Evolutionary conservation across 2,113 vertebrate genomes (phyloP), one percentile per base, ranked within the genome.

Genomic region (Coracopsis vasa): DNA sequence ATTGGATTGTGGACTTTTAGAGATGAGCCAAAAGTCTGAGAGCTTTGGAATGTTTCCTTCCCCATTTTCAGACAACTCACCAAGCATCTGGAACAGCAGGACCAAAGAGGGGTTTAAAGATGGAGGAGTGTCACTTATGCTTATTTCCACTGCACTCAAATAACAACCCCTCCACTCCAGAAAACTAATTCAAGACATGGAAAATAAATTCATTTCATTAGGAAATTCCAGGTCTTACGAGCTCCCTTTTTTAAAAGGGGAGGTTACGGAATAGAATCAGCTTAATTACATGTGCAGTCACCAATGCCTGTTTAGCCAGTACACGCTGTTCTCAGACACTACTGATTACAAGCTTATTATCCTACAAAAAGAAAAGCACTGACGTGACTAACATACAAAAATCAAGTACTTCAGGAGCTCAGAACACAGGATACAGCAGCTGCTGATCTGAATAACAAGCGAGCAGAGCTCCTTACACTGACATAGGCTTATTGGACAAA

Each of bases 151-250:
- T 25, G 37, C 56, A n/a, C 28, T 28, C 71, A 45, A 31, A 27
- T 10, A 2, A 67, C 13, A 31, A 29, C 35, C 5, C 10, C 18
- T 3, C 16, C 2, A 0, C 5, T 65, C 25, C 20, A 13, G 7
- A 29, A 86, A 88, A 86, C 27, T 9, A 54, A 62, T 10, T 80
- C 24, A 88, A 69, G 58, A 83, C 48, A 35, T 10, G 7, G 18
- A 37, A 86, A 94, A 91, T 10, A 61, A 61, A 73, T 48, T 41
- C 21, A 58, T 35, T 94, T 65, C 16, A 51, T 31, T 10, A 53
- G 25, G 69, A 74, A 92, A 62, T 42, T 12, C 15, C 64, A 62
- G 31, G 15, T 7, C n/a, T 53, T 8, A 16, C 21, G 58, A 50
- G 6, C 9, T 58, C 56, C 4, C 65, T 66, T 44, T 60, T 29